Conservation (phyloP, 2,888 invertebrate species). For the Zygogramma bicolorata region DNA sequence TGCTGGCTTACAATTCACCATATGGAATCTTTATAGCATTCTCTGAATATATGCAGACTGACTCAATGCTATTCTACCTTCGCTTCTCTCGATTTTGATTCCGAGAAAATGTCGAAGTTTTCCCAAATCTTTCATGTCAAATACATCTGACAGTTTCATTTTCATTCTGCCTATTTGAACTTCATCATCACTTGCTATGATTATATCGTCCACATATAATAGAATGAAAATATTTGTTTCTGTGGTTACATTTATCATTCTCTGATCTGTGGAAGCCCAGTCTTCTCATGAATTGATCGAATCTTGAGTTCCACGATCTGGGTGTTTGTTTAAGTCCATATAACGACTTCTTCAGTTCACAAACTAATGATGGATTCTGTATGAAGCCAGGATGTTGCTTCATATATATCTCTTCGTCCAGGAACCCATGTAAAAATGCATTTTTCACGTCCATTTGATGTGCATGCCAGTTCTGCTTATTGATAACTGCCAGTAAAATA, state of each 20-base stretch:
- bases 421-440: too few relatives aligned
- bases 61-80: not conserved
- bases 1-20: constrained; percentile 20
- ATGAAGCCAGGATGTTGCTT: too few relatives aligned
- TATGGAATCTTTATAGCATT: constrained; percentile 20
- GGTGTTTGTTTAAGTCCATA: too few relatives aligned
- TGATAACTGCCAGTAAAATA: too few relatives aligned
- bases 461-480: too few relatives aligned
- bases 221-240: not conserved
- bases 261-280: not conserved
- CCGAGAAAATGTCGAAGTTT: constrained; percentile 4
- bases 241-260: not conserved
- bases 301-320: too few relatives aligned
- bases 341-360: too few relatives aligned
- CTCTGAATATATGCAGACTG: constrained; percentile 1
- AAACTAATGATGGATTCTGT: too few relatives aligned
- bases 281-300: too few relatives aligned
- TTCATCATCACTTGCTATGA: constrained; percentile 8
- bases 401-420: too few relatives aligned
- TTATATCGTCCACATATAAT: constrained; percentile 5
- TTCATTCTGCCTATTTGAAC: not conserved
- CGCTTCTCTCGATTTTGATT: not conserved
- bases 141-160: not conserved
- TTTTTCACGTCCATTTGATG: too few relatives aligned
- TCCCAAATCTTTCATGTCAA: constrained; percentile 14